phyloP scores from a whole-genome alignment of 2,888 invertebrate genomes.

The Diabrotica balteata region DNA sequence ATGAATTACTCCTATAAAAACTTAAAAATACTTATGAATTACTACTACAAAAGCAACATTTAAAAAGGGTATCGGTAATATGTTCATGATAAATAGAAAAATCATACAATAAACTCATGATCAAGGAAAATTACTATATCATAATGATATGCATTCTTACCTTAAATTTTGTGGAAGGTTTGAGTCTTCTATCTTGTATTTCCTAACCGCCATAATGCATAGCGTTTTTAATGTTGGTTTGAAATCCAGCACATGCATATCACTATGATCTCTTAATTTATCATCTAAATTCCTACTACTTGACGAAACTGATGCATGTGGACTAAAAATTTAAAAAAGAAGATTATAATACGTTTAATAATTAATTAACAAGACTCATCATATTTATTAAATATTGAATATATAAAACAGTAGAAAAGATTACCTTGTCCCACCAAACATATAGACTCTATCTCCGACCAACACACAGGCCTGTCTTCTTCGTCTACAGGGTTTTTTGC shows the following conservation, averaged over 20 bases:
- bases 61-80: no score
- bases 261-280: conserved; percentile 79
- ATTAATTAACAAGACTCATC: background rate
- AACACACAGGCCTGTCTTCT: conserved; percentile 83
- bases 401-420: background rate
- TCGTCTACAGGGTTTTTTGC: conserved; percentile 69
- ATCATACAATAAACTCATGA: no score
- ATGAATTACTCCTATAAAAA: no score
- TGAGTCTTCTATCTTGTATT: conserved; percentile 69
- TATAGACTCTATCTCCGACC: conserved; percentile 74
- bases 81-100: no score
- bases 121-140: no score
- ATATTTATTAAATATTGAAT: background rate
- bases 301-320: conserved; percentile 17
- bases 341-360: conserved; percentile 5
- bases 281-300: conserved; percentile 54
- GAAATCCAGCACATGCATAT: conserved; percentile 83
- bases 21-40: no score
- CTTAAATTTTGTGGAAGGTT: conserved; percentile 70
- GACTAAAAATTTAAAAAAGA: conserved; percentile 39
- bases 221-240: conserved; percentile 77
- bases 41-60: no score
- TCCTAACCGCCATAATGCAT: conserved; percentile 71
- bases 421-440: conserved; percentile 92
- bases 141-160: conserved; percentile 57